Percentiles rank a stretch among this genome's conserved stretches.
Evolutionary conservation across 1,140 invertebrate genomes (phyloP).

Genomic region (Branchinecta lynchi): DNA sequence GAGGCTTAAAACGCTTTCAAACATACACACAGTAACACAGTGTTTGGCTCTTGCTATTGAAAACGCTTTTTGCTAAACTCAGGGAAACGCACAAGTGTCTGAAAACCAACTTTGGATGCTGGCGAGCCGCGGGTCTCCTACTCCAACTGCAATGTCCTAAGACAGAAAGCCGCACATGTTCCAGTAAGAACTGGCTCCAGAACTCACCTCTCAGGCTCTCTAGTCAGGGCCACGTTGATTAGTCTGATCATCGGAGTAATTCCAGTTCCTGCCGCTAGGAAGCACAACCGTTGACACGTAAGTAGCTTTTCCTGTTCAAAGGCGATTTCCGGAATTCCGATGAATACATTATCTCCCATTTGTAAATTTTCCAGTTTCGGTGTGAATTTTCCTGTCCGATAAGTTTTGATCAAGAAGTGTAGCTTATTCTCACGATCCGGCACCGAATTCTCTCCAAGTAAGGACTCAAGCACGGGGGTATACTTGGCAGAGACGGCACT

Average conservation of each 20-base stretch:
- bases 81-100: no score
- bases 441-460: background rate
- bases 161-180: no score
- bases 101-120: no score
- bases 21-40: no score
- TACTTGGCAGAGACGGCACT: background rate
- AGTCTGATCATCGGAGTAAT: background rate
- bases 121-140: no score
- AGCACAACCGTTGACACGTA: background rate
- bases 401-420: background rate
- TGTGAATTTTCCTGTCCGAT: background rate
- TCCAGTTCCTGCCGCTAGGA: background rate
- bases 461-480: background rate
- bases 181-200: no score
- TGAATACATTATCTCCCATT: background rate
- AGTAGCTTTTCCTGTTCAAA: background rate
- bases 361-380: background rate
- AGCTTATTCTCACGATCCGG: background rate
- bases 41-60: no score
- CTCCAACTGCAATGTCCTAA: no score
- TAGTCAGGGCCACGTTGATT: background rate
- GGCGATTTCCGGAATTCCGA: background rate
- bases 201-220: background rate
- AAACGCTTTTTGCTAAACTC: no score
- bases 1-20: no score